Percentiles rank a stretch among this genome's conserved stretches.
Evolutionary conservation across 2,797 vertebrate genomes (phyloP).

Genomic region (Mus caroli): DNA sequence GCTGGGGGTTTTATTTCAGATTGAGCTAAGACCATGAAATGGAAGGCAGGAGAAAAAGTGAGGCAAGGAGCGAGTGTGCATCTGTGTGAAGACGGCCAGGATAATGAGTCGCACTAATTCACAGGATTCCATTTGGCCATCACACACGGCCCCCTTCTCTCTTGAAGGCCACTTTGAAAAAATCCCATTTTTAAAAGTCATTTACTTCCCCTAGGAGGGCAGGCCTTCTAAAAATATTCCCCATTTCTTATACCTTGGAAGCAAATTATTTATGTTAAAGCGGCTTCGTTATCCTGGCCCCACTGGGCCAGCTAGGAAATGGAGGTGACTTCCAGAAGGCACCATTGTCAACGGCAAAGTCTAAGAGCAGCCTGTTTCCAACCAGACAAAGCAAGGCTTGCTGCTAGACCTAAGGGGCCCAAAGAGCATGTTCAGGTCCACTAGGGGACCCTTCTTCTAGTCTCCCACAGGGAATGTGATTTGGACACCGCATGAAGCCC

Average conservation of each 20-base stretch:
- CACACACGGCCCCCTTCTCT: conserved; percentile 88
- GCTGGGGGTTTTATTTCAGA: conserved; percentile 83
- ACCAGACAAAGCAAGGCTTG: not conserved
- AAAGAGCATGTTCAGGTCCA: not conserved
- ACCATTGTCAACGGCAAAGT: conserved; percentile 56
- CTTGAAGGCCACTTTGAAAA: conserved; percentile 89
- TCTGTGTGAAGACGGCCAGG: conserved; percentile 79
- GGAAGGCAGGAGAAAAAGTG: conserved; percentile 80
- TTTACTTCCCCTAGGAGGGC: conserved; percentile 89
- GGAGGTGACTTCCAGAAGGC: conserved; percentile 84
- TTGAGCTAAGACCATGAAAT: conserved; percentile 85
- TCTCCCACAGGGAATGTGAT: not conserved
- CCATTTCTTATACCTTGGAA: conserved; percentile 86
- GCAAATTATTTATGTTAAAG: conserved; percentile 89
- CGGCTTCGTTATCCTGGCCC: conserved; percentile 87
- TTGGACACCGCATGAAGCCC: not conserved
- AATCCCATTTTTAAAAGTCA: conserved; percentile 88
- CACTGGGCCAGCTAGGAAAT: conserved; percentile 71
- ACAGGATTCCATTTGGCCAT: conserved; percentile 85
- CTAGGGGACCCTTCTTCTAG: not conserved
- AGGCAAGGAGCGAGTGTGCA: not conserved
- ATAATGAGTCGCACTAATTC: conserved; percentile 89
- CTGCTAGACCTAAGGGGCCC: rapidly evolving
- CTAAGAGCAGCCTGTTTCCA: not conserved
- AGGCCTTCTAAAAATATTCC: conserved; percentile 87